These are phyloP conservation scores for Chalcis sispes DNA, from an alignment of 2,888 invertebrate genomes.

Conservation along the genomic window DNA sequence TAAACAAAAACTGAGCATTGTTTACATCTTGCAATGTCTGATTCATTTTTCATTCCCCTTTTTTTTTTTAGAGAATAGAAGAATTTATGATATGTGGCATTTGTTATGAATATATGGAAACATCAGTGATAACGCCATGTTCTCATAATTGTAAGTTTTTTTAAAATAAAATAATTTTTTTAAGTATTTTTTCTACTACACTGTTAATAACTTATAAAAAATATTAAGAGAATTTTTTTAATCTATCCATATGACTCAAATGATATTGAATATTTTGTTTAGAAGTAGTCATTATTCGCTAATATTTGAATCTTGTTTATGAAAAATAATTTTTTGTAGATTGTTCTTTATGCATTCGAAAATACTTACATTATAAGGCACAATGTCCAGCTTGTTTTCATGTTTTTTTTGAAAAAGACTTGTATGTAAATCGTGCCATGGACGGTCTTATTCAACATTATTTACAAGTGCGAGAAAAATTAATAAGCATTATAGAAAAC, in stretches of 20 bases:
- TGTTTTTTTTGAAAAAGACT: constrained; percentile 75
- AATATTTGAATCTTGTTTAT: constrained; percentile 1
- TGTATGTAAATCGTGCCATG: constrained; percentile 76
- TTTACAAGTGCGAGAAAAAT: constrained; percentile 69
- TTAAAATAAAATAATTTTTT: background rate
- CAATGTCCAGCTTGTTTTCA: constrained; percentile 77
- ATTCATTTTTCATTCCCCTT: constrained; percentile 2
- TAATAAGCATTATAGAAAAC: constrained; percentile 64
- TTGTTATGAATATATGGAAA: constrained; percentile 77
- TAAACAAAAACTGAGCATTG: background rate
- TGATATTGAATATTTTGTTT: background rate
- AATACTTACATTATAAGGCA: constrained; percentile 76
- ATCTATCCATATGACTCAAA: background rate
- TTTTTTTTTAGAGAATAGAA: constrained; percentile 73
- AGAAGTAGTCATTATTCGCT: constrained; percentile 26
- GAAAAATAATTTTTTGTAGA: constrained; percentile 66
- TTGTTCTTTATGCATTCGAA: constrained; percentile 78
- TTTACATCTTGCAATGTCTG: too few species aligned
- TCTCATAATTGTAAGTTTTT: constrained; percentile 77
- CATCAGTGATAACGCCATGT: constrained; percentile 77
- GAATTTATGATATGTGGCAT: constrained; percentile 76
- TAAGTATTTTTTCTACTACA: background rate
- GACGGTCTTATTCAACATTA: constrained; percentile 75
- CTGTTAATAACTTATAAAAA: background rate
- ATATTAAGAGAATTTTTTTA: background rate